Base-by-base conservation (phyloP, 2,113 vertebrate genomes). In the Brachionichthys hirsutus region DNA sequence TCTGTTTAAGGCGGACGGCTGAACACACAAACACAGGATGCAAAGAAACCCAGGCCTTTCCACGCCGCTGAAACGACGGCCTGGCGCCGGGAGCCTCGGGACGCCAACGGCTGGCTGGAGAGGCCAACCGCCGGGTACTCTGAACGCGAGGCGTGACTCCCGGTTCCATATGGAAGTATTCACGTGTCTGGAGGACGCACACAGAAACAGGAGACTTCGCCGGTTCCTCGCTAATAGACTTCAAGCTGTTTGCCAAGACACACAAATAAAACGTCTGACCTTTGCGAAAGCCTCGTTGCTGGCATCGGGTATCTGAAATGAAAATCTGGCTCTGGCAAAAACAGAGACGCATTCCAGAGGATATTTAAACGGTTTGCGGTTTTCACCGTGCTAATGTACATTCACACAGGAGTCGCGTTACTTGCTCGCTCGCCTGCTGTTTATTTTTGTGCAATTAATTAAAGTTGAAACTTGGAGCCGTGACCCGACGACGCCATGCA, bases 91-190 rank as follows among this genome's bases (percentile, higher is more conserved):
- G 53, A 42, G 53, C 41, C 45, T 60, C 12, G 16, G 44, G 46
- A 67, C 47, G 73, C 36, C 46, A 57, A 30, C 9, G 62, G 22
- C 36, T 70, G 54, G 59, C 68, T 66, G 3, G 0, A 1, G 20
- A 9, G 61, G 55, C 59, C 67, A 61, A 75, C 40, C 42, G n/a
- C 60, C 2, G 24, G 18, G 24, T 52, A 2, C 24, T 30, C 24
- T 30, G 54, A 24, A 56, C 46, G 67, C 18, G 34, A 71, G 43
- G 16, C 46, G 52, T 2, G 17, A 54, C 19, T 65, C 38, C 34
- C 18, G 24, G 54, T 68, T 71, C 50, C 59, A 69, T 60, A 70
- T 66, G 62, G 54, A 78, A 75, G 46, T 22, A 44, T 73, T 81
- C 40, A 57, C 36, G 53, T 38, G 65, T 68, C 44, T 60, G 34